phyloP scores from a whole-genome alignment of 2,797 vertebrate species.

The Premnoplex brunnescens region DNA sequence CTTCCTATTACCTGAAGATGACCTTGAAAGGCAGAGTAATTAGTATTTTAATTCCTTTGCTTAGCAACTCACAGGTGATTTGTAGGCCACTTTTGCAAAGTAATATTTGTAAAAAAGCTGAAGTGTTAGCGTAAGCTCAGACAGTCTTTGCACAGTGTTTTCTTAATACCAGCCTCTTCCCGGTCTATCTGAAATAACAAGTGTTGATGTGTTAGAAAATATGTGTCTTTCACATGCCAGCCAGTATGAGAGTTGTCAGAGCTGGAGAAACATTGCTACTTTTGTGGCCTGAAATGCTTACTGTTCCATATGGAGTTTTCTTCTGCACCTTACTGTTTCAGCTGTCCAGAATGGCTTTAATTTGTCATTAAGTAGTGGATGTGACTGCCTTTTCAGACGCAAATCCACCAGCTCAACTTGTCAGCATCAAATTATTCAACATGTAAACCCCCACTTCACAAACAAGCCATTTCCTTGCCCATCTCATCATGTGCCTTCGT shows the following conservation, averaged over 20 bases:
- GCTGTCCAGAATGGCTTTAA: neutral
- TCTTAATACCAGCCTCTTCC: neutral
- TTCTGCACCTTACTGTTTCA: neutral
- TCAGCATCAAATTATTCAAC: neutral
- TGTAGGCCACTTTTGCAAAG: neutral
- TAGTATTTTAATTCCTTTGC: neutral
- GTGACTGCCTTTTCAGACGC: neutral
- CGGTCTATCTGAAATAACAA: neutral
- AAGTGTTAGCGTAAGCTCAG: neutral
- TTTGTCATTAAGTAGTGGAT: neutral
- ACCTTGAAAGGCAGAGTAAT: neutral
- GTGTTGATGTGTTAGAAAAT: neutral
- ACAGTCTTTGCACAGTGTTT: neutral
- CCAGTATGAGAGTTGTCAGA: neutral
- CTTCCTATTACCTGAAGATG: neutral
- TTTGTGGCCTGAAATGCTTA: neutral
- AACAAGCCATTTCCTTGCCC: neutral
- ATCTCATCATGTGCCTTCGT: fast-evolving
- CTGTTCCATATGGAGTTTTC: neutral
- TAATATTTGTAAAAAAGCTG: neutral
- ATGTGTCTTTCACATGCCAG: fast-evolving
- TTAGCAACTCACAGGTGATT: neutral
- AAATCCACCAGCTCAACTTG: neutral
- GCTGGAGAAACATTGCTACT: neutral
- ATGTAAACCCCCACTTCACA: neutral